Evolutionary conservation across 2,888 invertebrate species (phyloP).

Genomic region (Gnatocerus cornutus): DNA sequence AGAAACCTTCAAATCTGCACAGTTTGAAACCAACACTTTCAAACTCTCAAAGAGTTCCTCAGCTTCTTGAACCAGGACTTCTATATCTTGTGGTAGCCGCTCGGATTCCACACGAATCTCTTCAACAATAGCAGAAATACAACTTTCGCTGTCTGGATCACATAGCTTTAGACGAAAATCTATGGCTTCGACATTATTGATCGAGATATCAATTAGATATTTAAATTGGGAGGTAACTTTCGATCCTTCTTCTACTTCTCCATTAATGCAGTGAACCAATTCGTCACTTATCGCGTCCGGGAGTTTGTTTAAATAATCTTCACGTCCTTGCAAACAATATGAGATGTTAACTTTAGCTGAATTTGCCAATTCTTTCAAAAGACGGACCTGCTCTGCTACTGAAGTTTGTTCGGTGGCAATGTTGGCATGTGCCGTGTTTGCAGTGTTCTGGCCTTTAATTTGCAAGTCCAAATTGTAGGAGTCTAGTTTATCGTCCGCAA

Average conservation of each 20-base stretch:
- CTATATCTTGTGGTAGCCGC: neutral
- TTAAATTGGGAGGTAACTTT: neutral
- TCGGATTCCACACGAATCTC: slow-evolving; percentile 10
- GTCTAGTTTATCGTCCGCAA: slow-evolving; percentile 4
- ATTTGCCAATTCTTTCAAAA: neutral
- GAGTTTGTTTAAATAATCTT: slow-evolving; percentile 11
- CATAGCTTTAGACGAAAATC: slow-evolving; percentile 5
- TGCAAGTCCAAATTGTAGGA: neutral
- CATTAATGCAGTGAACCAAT: neutral
- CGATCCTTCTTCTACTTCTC: slow-evolving; percentile 1
- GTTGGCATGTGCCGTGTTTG: neutral
- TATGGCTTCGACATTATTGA: slow-evolving; percentile 15
- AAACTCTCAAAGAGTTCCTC: neutral
- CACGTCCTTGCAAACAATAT: slow-evolving; percentile 9
- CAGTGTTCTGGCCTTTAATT: neutral
- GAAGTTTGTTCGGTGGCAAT: neutral
- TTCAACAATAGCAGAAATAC: neutral
- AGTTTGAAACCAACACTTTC: slow-evolving; percentile 1
- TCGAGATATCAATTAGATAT: slow-evolving; percentile 9
- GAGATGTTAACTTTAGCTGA: slow-evolving; percentile 4
- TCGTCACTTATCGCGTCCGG: neutral
- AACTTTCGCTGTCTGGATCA: neutral
- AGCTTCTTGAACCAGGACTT: neutral
- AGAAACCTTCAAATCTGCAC: slow-evolving; percentile 16
- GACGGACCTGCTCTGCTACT: neutral